phyloP scores from a whole-genome alignment of 1,140 invertebrate genomes.

The Lysiphlebus fabarum region DNA sequence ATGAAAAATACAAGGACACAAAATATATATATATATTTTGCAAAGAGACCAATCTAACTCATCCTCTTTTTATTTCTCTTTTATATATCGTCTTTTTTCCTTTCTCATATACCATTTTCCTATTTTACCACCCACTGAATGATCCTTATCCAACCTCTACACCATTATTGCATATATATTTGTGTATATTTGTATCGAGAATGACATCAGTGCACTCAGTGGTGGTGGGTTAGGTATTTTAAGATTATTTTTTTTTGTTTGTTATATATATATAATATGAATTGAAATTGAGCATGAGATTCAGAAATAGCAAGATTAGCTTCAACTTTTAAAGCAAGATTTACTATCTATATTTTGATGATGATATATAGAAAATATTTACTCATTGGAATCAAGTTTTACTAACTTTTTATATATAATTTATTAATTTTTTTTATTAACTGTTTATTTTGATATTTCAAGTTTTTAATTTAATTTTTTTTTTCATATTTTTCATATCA shows the following conservation, averaged over 20 bases:
- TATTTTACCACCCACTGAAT: neutral
- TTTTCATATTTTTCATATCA: too few relatives aligned
- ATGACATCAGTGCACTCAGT: neutral
- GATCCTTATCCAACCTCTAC: too few relatives aligned
- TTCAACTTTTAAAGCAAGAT: neutral
- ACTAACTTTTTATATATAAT: constrained; percentile 4
- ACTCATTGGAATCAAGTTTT: constrained; percentile 14
- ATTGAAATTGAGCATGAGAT: constrained; percentile 52
- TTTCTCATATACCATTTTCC: too few relatives aligned
- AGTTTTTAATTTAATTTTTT: too few relatives aligned
- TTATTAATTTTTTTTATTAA: neutral
- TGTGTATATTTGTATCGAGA: too few relatives aligned
- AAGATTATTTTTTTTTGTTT: too few relatives aligned
- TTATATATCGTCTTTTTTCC: neutral
- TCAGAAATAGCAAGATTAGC: constrained; percentile 10
- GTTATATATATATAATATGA: constrained; percentile 24
- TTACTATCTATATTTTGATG: neutral
- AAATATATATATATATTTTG: neutral
- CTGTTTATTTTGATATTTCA: constrained; percentile 9
- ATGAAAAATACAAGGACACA: constrained; percentile 7
- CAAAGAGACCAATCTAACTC: too few relatives aligned
- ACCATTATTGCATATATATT: too few relatives aligned
- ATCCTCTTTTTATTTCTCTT: neutral
- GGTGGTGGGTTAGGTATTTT: too few relatives aligned
- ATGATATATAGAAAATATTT: constrained; percentile 7